Evolutionary conservation across 1,140 invertebrate genomes (phyloP).

Genomic region (Tetragnatha versicolor): DNA sequence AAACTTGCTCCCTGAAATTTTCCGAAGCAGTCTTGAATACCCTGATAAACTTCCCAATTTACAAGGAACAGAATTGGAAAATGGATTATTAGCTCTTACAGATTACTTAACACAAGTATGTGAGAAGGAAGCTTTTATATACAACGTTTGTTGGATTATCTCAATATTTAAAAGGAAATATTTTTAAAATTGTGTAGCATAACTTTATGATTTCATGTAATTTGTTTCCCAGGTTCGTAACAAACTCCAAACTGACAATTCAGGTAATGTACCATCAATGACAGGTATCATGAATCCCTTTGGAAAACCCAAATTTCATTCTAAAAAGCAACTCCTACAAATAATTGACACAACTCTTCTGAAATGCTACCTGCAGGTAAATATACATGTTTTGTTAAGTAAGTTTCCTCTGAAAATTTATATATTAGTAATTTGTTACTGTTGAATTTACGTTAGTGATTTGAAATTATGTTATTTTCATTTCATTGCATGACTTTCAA

Average conservation of each 20-base stretch:
- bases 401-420: not conserved
- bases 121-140: not conserved
- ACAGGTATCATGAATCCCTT: conserved; percentile 67
- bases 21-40: conserved; percentile 68
- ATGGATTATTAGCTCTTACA: conserved; percentile 85
- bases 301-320: conserved; percentile 63
- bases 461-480: not conserved
- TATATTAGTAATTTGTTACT: not conserved
- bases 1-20: conserved; percentile 78
- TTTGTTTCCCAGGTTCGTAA: conserved; percentile 60
- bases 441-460: not conserved
- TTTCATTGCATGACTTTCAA: not conserved
- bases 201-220: not conserved
- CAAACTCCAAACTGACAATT: conserved; percentile 68
- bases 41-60: conserved; percentile 71
- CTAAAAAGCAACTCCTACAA: conserved; percentile 76
- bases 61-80: conserved; percentile 85
- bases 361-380: conserved; percentile 93
- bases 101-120: conserved; percentile 83
- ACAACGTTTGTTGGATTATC: too few species aligned
- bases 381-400: not conserved
- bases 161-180: not conserved
- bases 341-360: conserved; percentile 96
- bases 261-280: conserved; percentile 56
- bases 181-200: not conserved